Percentiles rank a stretch among this genome's conserved stretches.
Conservation (phyloP, 2,888 invertebrate genomes). For the Scotopteryx bipunctaria region DNA sequence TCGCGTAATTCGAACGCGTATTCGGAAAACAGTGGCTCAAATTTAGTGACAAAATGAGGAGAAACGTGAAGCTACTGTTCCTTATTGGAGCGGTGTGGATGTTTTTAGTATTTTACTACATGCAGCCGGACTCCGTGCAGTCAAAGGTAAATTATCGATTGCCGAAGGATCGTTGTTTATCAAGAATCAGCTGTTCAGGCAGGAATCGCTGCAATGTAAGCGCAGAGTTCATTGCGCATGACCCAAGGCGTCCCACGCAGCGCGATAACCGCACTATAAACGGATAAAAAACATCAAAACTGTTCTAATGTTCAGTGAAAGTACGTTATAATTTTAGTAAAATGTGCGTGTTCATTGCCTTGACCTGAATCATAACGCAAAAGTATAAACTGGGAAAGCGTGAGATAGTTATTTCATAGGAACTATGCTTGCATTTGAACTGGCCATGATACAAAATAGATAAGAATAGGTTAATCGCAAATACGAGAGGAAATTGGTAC, state of each 20-base stretch:
- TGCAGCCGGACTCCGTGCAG: slow-evolving; percentile 71
- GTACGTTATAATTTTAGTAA: slow-evolving; percentile 26
- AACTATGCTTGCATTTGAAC: background rate
- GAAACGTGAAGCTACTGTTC: slow-evolving; percentile 75
- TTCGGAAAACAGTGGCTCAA: slow-evolving; percentile 38
- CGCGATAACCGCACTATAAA: slow-evolving; percentile 50
- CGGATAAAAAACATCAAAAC: slow-evolving; percentile 27
- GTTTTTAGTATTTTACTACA: slow-evolving; percentile 75
- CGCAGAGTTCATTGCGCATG: slow-evolving; percentile 66
- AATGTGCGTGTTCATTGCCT: slow-evolving; percentile 31
- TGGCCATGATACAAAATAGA: background rate
- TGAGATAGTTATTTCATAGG: slow-evolving; percentile 22
- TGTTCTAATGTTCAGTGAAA: slow-evolving; percentile 28
- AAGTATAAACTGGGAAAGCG: slow-evolving; percentile 20
- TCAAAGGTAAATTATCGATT: slow-evolving; percentile 60
- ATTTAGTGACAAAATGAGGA: slow-evolving; percentile 61
- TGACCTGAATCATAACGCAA: slow-evolving; percentile 26
- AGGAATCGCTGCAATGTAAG: slow-evolving; percentile 45
- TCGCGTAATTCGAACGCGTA: slow-evolving; percentile 40
- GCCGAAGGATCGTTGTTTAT: slow-evolving; percentile 43
- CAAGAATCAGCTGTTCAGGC: slow-evolving; percentile 61
- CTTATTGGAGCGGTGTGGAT: slow-evolving; percentile 73
- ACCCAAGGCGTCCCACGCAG: slow-evolving; percentile 49
- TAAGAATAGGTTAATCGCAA: background rate
- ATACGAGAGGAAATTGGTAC: no score